Evolutionary conservation across 2,113 vertebrate genomes (phyloP), one percentile per base, ranked within the genome.

Genomic region (Lamprotornis superbus): DNA sequence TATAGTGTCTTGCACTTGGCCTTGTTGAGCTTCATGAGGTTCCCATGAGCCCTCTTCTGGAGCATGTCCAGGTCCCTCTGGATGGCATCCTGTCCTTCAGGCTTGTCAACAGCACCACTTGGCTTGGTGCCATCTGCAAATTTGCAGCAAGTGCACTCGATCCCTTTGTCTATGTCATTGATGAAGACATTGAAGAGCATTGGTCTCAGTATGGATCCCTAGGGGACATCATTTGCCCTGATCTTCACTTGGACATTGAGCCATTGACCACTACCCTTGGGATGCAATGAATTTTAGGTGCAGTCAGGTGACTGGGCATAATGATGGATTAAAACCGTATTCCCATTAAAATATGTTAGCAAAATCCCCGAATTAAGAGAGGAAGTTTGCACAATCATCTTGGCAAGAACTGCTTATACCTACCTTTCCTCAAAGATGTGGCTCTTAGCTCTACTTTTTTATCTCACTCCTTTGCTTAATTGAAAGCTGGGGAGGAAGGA

Each of bases 81-180:
- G 40, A 74, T 37, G 30, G 25, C 39, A 53, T 60, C 39, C 30
- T 46, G 5, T 37, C 27, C 40, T 61, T 64, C 49, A 57, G 50
- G 28, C 28, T 24, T 70, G 14, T 52, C 42, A 63, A 16, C 49
- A 19, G 42, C 56, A 44, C 37, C 35, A 44, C 33, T 57, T 33
- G 52, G 16, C 12, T 57, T 23, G 23, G 12, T 52, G 44, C 14
- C 50, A 39, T 46, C 63, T 27, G 17, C 44, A 64, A n/a, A 57
- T 30, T 12, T 50, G 8, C 37, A 46, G 42, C 28, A 31, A 24
- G 8, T 50, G 42, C 14, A 30, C 20, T 87, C 0, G 0, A 57
- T 39, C 13, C 49, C 37, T 63, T 61, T 37, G 69, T n/a, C 14
- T 8, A 5, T n/a, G 63, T 46, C 17, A 52, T 4, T 40, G 56